Evolutionary conservation across 2,797 vertebrate genomes (phyloP), one percentile per base, ranked within the genome.

Genomic region (Rhyacichthys aspro): DNA sequence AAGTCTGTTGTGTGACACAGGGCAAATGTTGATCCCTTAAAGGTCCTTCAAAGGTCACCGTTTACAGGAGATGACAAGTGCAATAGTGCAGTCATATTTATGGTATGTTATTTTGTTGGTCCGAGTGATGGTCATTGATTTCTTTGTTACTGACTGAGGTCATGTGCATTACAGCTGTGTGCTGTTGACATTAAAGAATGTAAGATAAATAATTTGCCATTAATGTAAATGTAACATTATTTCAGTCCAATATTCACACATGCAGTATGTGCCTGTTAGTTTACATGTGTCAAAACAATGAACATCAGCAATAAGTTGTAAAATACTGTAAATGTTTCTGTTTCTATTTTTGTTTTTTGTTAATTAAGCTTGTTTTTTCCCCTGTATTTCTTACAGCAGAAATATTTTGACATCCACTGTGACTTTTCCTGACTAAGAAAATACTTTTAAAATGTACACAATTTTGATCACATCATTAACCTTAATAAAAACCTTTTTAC

Each of bases 401-500:
- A 46, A 12, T 18, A 45, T 45, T 67, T 23, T 60, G 19, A 59
- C 37, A 19, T 69, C 23, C 28, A 14, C 10, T 34, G 8, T 9
- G 59, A 3, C 7, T 28, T 38, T 67, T 47, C 53, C 59, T 16
- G 9, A 43, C 7, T 17, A 55, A 44, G 28, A 70, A 41, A 32
- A 44, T 56, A 48, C 53, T 39, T 55, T 70, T 23, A 33, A 48
- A 33, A 48, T 28, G 45, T 11, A 50, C 32, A 50, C 7, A 28
- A 4, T 78, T 72, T 39, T 49, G 58, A 44, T 41, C 43, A 19
- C 46, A 12, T 67, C 43, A 72, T 47, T 72, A 43, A 52, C 64
- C 52, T 57, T 39, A 79, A 82, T 81, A 80, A 85, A 82, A 41
- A 6, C 23, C 23, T 76, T 77, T 86, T 85, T 84, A 71, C 52